These are phyloP conservation scores for Drosophila conformis DNA, from an alignment of 2,888 invertebrate genomes.

Conservation along the genomic window DNA sequence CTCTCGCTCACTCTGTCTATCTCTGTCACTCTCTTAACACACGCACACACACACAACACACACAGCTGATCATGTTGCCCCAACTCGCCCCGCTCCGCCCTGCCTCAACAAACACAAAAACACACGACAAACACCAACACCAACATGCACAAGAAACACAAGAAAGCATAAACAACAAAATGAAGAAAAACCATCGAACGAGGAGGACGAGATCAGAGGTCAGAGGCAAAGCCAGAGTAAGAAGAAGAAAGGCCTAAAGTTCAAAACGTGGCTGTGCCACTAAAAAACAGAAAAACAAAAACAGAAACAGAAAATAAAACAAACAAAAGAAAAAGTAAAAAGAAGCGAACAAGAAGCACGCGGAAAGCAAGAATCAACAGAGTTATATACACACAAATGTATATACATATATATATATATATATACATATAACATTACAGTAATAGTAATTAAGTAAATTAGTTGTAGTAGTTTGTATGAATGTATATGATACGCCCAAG, in stretches of 20 bases:
- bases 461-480: conserved; percentile 34
- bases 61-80: conserved; percentile 6
- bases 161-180: conserved; percentile 21
- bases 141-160: conserved; percentile 13
- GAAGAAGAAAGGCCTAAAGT: conserved; percentile 69
- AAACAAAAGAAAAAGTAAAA: conserved; percentile 9
- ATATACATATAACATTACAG: conserved; percentile 20
- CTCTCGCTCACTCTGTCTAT: conserved; percentile 25
- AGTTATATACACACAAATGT: conserved; percentile 19
- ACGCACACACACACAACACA: conserved; percentile 18
- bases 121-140: background rate
- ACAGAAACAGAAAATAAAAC: conserved; percentile 14
- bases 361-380: conserved; percentile 34
- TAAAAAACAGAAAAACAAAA: conserved; percentile 40
- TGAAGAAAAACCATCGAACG: conserved; percentile 43
- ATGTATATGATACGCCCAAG: conserved; percentile 28
- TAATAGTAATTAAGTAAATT: conserved; percentile 24
- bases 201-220: conserved; percentile 19
- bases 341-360: conserved; percentile 16
- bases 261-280: conserved; percentile 79
- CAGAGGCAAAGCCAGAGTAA: conserved; percentile 21
- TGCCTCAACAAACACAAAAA: background rate
- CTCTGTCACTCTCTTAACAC: conserved; percentile 21
- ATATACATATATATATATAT: conserved; percentile 1
- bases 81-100: background rate